phyloP scores from a whole-genome alignment of 2,113 vertebrate species.

The Macroglossus sobrinus region DNA sequence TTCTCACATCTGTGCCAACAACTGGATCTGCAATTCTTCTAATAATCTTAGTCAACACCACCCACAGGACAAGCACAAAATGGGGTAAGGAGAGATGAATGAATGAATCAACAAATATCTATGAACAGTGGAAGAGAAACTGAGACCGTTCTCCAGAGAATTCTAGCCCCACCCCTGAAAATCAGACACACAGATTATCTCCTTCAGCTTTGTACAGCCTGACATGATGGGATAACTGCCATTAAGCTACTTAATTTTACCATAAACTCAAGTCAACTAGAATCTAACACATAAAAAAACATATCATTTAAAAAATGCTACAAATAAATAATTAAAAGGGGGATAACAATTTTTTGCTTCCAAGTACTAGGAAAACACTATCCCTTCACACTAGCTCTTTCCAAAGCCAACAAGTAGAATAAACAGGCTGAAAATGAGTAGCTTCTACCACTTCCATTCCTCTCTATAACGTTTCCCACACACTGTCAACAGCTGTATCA shows the following conservation, averaged over 20 bases:
- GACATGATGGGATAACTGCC: neutral
- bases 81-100: neutral
- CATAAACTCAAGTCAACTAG: neutral
- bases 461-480: neutral
- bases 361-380: neutral
- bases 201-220: neutral
- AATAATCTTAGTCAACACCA: neutral
- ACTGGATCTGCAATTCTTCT: neutral
- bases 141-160: neutral
- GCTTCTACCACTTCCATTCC: neutral
- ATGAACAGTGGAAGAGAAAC: no score
- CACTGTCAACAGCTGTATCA: neutral
- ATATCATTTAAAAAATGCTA: neutral
- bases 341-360: neutral
- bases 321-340: neutral
- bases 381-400: neutral
- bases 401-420: neutral
- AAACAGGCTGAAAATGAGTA: neutral
- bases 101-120: neutral
- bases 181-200: neutral
- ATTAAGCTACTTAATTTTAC: neutral
- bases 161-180: neutral
- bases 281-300: neutral
- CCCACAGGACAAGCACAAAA: neutral
- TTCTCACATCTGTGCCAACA: neutral